These are phyloP conservation scores for Hypanus sabinus DNA, from an alignment of 2,113 vertebrate genomes.

Conservation along the genomic window DNA sequence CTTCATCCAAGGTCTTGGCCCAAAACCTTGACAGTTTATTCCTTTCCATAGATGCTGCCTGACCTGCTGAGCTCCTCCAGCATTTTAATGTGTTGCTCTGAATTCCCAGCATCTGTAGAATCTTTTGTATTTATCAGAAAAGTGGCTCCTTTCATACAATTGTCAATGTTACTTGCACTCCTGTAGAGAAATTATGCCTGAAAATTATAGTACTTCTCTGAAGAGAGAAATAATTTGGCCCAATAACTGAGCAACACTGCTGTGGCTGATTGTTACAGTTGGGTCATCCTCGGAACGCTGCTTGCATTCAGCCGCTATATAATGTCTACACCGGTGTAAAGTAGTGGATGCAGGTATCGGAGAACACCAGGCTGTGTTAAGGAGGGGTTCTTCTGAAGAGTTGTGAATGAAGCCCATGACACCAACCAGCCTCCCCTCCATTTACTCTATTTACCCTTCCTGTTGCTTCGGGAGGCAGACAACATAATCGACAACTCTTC, in stretches of 20 bases:
- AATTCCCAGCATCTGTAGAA: too few relatives aligned
- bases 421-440: too few relatives aligned
- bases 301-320: background rate
- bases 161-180: background rate
- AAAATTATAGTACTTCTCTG: background rate
- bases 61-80: too few relatives aligned
- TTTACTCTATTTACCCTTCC: too few relatives aligned
- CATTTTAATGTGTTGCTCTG: too few relatives aligned
- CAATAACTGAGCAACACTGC: background rate
- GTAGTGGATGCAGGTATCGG: background rate
- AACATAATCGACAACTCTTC: too few relatives aligned
- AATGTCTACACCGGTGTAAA: background rate
- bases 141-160: background rate
- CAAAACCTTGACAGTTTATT: too few relatives aligned
- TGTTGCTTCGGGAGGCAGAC: too few relatives aligned
- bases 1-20: too few relatives aligned
- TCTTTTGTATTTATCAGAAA: background rate
- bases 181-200: background rate
- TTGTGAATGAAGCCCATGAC: too few relatives aligned
- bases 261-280: background rate
- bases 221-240: background rate
- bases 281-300: background rate
- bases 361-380: background rate
- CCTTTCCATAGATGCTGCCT: too few relatives aligned
- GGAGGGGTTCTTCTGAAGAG: background rate